Percentiles rank a stretch among this genome's conserved stretches.
Evolutionary conservation across 2,113 vertebrate genomes (phyloP).

Genomic region (Origma solitaria): DNA sequence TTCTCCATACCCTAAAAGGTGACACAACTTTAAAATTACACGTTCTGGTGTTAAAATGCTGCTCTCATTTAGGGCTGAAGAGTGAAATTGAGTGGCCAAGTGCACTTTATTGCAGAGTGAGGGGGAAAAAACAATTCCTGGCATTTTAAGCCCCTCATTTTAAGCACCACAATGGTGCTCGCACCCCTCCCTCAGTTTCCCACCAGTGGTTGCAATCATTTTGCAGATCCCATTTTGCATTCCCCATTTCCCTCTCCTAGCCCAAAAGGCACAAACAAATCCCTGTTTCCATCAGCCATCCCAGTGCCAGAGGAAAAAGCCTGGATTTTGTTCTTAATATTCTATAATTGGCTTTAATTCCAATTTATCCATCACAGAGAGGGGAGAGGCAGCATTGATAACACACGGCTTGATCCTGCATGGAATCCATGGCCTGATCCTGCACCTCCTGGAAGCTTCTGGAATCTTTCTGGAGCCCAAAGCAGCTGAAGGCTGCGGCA

Average conservation of each 20-base stretch:
- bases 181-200: neutral
- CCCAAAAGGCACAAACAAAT: neutral
- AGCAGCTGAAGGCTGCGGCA: neutral
- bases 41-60: neutral
- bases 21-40: neutral
- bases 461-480: neutral
- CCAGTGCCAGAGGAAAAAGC: neutral
- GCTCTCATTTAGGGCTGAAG: neutral
- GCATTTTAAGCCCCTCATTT: too few species aligned
- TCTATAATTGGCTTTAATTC: neutral
- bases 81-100: neutral
- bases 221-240: neutral
- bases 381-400: fast-evolving
- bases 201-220: neutral
- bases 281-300: neutral
- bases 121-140: neutral
- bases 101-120: neutral
- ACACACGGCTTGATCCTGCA: fast-evolving
- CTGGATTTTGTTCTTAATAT: neutral
- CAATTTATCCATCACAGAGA: neutral
- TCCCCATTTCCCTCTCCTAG: neutral
- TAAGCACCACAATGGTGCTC: too few species aligned
- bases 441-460: fast-evolving
- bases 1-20: neutral
- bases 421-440: neutral